phyloP scores from a whole-genome alignment of 2,888 invertebrate genomes.

The Cataglyphis livida region DNA sequence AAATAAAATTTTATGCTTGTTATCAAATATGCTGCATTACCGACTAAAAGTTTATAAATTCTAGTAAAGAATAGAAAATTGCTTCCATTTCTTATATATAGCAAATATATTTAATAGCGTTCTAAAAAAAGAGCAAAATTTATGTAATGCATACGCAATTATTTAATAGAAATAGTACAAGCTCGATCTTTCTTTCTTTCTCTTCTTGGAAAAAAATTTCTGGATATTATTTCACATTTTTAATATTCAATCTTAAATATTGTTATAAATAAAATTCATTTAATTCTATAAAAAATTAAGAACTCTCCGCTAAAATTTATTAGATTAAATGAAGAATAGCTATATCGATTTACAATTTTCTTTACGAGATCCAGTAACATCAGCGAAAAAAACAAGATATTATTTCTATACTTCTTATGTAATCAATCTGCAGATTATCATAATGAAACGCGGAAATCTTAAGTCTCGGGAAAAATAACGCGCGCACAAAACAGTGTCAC shows the following conservation, averaged over 20 bases:
- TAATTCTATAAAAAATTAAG: background rate
- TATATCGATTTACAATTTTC: background rate
- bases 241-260: background rate
- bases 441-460: constrained; percentile 3
- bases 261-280: background rate
- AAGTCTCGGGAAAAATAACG: background rate
- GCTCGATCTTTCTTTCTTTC: background rate
- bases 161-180: background rate
- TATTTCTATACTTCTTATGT: background rate
- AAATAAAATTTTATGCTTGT: constrained; percentile 24
- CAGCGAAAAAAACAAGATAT: background rate
- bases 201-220: background rate
- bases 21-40: background rate
- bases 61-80: background rate
- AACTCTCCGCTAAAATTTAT: background rate
- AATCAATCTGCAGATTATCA: background rate
- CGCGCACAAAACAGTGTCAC: background rate
- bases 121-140: background rate
- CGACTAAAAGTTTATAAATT: background rate
- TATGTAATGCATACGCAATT: background rate
- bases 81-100: background rate
- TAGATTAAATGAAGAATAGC: background rate
- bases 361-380: background rate
- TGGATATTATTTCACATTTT: background rate
- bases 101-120: background rate